Conservation (phyloP, 2,888 invertebrate species). For the Imbricaverruca yamaguchii region DNA sequence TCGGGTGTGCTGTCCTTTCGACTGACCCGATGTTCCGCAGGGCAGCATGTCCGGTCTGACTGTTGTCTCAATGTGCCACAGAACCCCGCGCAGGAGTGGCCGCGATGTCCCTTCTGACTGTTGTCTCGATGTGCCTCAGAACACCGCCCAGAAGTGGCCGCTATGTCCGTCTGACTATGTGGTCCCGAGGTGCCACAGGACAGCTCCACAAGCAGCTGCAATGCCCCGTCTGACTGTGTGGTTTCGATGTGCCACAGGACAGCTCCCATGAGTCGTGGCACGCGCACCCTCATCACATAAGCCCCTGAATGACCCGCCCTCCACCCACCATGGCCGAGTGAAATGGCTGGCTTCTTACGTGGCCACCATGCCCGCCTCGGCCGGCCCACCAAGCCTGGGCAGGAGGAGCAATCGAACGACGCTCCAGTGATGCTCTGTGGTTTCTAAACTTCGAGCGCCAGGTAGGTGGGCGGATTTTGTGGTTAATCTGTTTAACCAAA, state of each 20-base stretch:
- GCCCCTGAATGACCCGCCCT: not conserved
- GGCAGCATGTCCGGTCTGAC: not conserved
- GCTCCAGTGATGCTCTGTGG: not conserved
- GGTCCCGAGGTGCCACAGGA: not conserved
- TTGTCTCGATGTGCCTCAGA: not conserved
- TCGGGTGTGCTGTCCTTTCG: not conserved
- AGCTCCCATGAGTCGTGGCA: slow-evolving; percentile 6
- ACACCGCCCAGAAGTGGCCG: not conserved
- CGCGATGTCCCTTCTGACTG: not conserved
- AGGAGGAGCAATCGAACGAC: not conserved
- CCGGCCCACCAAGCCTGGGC: slow-evolving; percentile 15
- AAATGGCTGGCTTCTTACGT: not conserved
- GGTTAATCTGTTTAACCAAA: too few relatives aligned
- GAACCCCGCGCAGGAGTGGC: not conserved
- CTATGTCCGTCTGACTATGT: not conserved
- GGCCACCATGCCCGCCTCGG: slow-evolving; percentile 14
- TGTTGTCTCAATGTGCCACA: not conserved
- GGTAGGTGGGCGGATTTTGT: not conserved
- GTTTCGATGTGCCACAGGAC: not conserved
- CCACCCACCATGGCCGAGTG: not conserved
- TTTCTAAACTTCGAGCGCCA: slow-evolving; percentile 13
- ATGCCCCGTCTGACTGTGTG: too few relatives aligned
- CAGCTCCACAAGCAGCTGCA: not conserved
- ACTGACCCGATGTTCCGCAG: not conserved
- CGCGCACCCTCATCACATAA: not conserved